phyloP scores from a whole-genome alignment of 2,888 invertebrate genomes.

The Mechanitis messenoides region DNA sequence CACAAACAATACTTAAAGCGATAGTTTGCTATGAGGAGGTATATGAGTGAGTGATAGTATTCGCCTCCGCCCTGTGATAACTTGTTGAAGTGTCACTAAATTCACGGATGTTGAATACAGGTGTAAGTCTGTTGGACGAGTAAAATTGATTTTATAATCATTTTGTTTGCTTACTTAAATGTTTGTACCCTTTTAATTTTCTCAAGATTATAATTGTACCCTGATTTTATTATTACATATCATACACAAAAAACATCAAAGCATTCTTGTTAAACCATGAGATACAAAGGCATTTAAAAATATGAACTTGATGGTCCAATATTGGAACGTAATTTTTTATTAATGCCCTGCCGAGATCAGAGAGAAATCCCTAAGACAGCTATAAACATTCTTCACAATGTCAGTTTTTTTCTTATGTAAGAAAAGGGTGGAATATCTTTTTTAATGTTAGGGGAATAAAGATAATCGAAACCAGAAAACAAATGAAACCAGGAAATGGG shows the following conservation, averaged over 20 bases:
- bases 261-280: neutral
- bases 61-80: too few species aligned
- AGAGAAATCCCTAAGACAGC: conserved; percentile 17
- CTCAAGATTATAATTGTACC: too few species aligned
- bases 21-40: too few species aligned
- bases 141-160: too few species aligned
- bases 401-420: conserved; percentile 19
- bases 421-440: conserved; percentile 11
- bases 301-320: conserved; percentile 28
- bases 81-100: too few species aligned
- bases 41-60: too few species aligned
- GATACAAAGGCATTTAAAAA: neutral
- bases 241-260: neutral
- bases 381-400: conserved; percentile 22
- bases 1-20: too few species aligned
- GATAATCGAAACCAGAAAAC: conserved; percentile 8
- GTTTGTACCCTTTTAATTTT: too few species aligned
- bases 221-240: neutral
- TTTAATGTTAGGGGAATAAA: conserved; percentile 17
- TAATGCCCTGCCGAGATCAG: conserved; percentile 27
- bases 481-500: neutral
- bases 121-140: too few species aligned
- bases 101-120: too few species aligned
- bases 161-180: too few species aligned
- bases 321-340: conserved; percentile 36